These are phyloP conservation scores for Scaptomyza graminum DNA, from an alignment of 1,140 invertebrate species.

Conservation along the genomic window DNA sequence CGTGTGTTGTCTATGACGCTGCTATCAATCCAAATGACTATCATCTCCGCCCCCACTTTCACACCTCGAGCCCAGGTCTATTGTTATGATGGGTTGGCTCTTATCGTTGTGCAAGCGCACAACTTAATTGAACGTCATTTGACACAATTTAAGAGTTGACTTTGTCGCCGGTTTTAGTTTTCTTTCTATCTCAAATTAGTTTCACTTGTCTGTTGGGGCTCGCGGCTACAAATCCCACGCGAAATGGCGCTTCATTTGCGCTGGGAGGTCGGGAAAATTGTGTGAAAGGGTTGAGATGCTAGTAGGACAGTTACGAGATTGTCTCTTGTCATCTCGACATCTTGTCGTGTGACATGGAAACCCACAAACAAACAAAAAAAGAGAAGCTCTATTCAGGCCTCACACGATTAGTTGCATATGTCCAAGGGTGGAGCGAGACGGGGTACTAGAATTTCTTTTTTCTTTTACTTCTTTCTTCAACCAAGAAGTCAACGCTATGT, in stretches of 20 bases:
- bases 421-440: not conserved
- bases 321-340: conserved; percentile 16
- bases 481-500: too few species aligned
- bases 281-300: conserved; percentile 24
- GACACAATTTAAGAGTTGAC: conserved; percentile 69
- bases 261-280: conserved; percentile 34
- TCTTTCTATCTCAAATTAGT: conserved; percentile 59
- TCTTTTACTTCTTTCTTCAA: too few species aligned
- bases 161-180: conserved; percentile 34
- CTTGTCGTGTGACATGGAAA: conserved; percentile 68
- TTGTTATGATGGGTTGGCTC: conserved; percentile 47
- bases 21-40: conserved; percentile 33
- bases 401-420: conserved; percentile 51
- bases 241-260: conserved; percentile 62
- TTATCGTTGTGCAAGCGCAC: conserved; percentile 69
- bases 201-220: conserved; percentile 58
- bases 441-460: not conserved
- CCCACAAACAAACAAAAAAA: conserved; percentile 38
- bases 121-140: conserved; percentile 78
- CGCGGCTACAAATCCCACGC: conserved; percentile 46
- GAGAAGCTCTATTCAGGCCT: conserved; percentile 17
- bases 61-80: conserved; percentile 38
- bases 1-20: conserved; percentile 20
- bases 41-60: conserved; percentile 8
- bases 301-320: conserved; percentile 20